Evolutionary conservation across 1,140 invertebrate species (phyloP), one percentile per base, ranked within the genome.

Genomic region (Triops cancriformis): DNA sequence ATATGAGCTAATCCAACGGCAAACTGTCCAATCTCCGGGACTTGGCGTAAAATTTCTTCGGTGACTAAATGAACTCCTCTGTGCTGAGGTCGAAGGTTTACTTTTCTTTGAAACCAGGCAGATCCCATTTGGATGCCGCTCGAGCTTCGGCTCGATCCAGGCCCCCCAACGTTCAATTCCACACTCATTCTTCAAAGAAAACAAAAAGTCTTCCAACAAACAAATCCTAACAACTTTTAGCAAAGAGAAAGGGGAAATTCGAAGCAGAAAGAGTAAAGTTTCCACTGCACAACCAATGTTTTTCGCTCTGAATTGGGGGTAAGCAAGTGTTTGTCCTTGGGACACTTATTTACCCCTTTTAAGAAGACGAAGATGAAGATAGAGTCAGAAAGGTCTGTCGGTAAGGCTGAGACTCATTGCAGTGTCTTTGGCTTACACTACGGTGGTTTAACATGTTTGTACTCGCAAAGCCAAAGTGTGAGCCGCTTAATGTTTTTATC

Each of bases 51-150:
- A 82, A 98, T 94, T 89, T 97, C 95, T 85, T 97, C 95, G 76
- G 95, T 97, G 81, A 98, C 94, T 81, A 97, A 88, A 87, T 97
- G 96, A 82, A 97, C 94, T 82, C 95, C 95, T 85, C 95, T 89
- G 85, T 95, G 94, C 85, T 96, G 94, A 81, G 95, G 94, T 84
- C 94, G 90, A 83, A 98, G 89, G 87, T 96, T 96, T 84, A 98
- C 92, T 88, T 96, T 96, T 85, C 93, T 92, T 88, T 98, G 95
- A 89, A 96, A 95, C 95, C 95, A 98, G 85, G 94, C 94, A 84
- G 93, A 94, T 85, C 93, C 92, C 74, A 94, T 93, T 88, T 95
- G 94, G 85, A 96, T 92, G 85, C 93, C 92, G 87, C 91, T 89
- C 64, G 74, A 80, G 82, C 89, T 90, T 84, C 92, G 92, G 84